Conservation (phyloP, 2,113 vertebrate genomes). For the Aepyceros melampus region DNA sequence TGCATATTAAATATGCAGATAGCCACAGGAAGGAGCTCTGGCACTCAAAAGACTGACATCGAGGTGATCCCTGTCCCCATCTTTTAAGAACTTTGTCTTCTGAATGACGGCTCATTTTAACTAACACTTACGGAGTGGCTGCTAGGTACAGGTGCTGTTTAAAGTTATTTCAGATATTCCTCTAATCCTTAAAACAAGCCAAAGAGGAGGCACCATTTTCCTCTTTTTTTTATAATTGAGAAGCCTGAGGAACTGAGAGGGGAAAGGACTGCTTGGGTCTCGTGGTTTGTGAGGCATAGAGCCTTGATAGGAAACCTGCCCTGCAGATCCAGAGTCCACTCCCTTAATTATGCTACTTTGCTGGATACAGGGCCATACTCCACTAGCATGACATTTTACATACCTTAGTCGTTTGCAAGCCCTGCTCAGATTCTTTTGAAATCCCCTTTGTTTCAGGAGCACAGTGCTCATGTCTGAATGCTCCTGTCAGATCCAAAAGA, state of each 20-base stretch:
- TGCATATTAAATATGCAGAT: not conserved
- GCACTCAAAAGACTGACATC: not conserved
- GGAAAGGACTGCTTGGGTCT: not conserved
- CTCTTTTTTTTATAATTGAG: not conserved
- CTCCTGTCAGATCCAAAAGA: not conserved
- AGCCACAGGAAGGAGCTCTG: not conserved
- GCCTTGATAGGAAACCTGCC: not conserved
- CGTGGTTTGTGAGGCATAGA: not conserved
- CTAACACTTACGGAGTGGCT: not conserved
- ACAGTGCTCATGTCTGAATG: not conserved
- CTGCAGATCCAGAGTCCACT: not conserved
- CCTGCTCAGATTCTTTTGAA: not conserved
- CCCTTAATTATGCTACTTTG: not conserved
- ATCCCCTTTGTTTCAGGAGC: not conserved
- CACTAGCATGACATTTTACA: not conserved
- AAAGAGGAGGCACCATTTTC: not conserved
- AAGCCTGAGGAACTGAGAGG: not conserved
- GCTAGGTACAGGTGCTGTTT: not conserved
- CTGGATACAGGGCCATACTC: not conserved
- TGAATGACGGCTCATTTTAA: not conserved
- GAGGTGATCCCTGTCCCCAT: not conserved
- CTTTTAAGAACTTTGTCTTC: not conserved
- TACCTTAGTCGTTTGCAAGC: not conserved
- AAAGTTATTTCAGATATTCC: constrained; percentile 13
- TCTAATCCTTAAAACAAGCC: not conserved